These are phyloP conservation scores for Rapana venosa DNA, from an alignment of 2,888 invertebrate genomes.

Conservation along the genomic window DNA sequence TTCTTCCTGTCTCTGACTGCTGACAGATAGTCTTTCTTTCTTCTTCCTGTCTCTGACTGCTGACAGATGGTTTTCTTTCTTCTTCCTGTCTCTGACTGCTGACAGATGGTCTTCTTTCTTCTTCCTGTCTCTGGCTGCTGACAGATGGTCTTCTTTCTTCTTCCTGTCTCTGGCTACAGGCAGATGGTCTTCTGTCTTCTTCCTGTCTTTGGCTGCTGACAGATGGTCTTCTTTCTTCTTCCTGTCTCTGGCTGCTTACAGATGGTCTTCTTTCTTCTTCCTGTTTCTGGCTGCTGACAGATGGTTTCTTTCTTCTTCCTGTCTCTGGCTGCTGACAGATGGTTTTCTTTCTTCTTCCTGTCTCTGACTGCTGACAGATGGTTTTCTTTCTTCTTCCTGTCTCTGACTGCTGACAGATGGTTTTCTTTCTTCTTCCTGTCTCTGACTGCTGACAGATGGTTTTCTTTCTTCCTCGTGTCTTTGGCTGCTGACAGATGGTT, in stretches of 20 bases:
- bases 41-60: no score
- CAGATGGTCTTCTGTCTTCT: not conserved
- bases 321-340: not conserved
- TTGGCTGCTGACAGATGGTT: not conserved
- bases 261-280: not conserved
- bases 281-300: not conserved
- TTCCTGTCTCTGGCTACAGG: not conserved
- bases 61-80: no score
- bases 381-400: not conserved
- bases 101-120: no score
- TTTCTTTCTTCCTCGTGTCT: not conserved
- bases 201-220: not conserved
- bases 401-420: not conserved
- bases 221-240: conserved; percentile 29
- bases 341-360: not conserved
- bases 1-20: no score
- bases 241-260: not conserved
- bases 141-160: not conserved
- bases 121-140: not conserved
- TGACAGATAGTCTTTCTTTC: no score
- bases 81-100: no score
- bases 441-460: not conserved
- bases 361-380: not conserved
- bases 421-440: not conserved
- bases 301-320: not conserved